Evolutionary conservation across 2,888 invertebrate genomes (phyloP).

Genomic region (Melieria picta): DNA sequence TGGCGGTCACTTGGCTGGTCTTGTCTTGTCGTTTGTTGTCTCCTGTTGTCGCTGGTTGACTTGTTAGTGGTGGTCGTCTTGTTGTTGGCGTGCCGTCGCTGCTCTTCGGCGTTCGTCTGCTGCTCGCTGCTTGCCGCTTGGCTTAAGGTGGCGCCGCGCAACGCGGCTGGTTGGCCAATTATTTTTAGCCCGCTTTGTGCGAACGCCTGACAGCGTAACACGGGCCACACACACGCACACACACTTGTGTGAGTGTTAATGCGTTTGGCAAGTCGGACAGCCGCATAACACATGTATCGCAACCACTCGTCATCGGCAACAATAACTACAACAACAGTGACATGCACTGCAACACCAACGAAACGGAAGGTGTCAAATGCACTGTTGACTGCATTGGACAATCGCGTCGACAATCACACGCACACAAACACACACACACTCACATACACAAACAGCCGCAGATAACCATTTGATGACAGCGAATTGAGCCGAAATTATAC

Average conservation of each 20-base stretch:
- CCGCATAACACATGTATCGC: too few species aligned
- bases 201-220: too few species aligned
- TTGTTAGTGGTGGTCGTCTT: neutral
- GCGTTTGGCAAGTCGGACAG: too few species aligned
- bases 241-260: too few species aligned
- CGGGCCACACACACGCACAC: too few species aligned
- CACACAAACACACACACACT: neutral
- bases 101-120: neutral
- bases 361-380: conserved; percentile 5
- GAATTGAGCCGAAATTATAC: neutral
- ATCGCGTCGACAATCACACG: neutral
- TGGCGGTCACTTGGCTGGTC: neutral
- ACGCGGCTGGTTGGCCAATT: too few species aligned
- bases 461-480: neutral
- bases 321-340: neutral
- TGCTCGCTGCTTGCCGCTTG: neutral
- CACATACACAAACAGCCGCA: neutral
- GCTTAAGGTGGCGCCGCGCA: neutral
- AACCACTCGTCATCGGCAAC: too few species aligned
- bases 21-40: neutral
- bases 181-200: too few species aligned
- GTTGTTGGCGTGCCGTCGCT: neutral
- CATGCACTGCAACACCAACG: neutral
- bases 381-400: too few species aligned
- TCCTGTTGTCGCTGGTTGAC: neutral